Conservation (phyloP, 2,888 invertebrate species). For the Neuroscelio doddi region DNA sequence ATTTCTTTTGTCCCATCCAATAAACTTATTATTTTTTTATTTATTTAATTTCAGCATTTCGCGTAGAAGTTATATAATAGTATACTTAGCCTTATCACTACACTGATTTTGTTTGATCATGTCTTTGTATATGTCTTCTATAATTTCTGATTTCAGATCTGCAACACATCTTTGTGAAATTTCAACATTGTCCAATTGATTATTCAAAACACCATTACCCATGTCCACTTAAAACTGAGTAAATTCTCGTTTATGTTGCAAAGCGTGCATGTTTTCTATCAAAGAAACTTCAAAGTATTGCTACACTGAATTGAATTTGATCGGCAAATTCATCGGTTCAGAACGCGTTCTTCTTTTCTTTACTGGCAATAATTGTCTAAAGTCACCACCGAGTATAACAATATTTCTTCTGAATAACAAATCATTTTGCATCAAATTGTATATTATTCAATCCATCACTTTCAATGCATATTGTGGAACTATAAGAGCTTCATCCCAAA, state of each 20-base stretch:
- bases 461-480: conserved; percentile 45
- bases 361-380: conserved; percentile 33
- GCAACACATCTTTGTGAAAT: too few species aligned
- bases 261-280: conserved; percentile 45
- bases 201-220: too few species aligned
- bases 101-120: conserved; percentile 19
- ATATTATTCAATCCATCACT: conserved; percentile 46
- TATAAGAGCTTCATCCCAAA: too few species aligned
- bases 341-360: conserved; percentile 24
- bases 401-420: conserved; percentile 51
- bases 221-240: conserved; percentile 39
- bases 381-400: conserved; percentile 42
- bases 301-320: conserved; percentile 48
- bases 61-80: too few species aligned
- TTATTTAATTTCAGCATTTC: too few species aligned
- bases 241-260: conserved; percentile 41
- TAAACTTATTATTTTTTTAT: too few species aligned
- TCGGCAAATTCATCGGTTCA: conserved; percentile 46
- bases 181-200: too few species aligned
- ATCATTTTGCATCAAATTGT: conserved; percentile 49
- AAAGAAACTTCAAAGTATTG: conserved; percentile 40
- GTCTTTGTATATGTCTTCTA: too few species aligned
- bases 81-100: conserved; percentile 26
- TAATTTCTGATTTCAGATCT: too few species aligned
- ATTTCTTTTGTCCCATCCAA: too few species aligned